These are phyloP conservation scores for Acinonyx jubatus DNA, from an alignment of 2,113 vertebrate species.

Conservation along the genomic window DNA sequence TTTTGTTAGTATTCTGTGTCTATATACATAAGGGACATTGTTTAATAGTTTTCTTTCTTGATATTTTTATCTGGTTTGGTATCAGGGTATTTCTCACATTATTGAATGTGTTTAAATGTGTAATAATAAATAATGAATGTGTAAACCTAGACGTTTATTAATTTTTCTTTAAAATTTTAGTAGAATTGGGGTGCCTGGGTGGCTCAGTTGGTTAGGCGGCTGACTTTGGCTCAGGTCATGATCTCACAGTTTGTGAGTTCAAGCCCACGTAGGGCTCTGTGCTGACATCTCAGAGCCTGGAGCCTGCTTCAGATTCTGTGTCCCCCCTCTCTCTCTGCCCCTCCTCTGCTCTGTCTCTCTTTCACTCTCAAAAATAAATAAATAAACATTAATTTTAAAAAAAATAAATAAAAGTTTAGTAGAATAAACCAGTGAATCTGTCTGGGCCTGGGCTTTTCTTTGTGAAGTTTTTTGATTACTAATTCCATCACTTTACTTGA, in stretches of 20 bases:
- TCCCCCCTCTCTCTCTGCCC: too few relatives aligned
- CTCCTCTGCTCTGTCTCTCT: background rate
- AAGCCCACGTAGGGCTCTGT: background rate
- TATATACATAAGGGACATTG: background rate
- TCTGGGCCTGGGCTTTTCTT: background rate
- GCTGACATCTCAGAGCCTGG: too few relatives aligned
- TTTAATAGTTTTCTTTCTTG: background rate
- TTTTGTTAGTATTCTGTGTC: background rate
- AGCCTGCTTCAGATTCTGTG: background rate
- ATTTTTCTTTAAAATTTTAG: background rate
- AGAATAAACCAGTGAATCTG: background rate
- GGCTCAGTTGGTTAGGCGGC: background rate
- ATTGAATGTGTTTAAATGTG: background rate
- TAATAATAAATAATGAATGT: too few relatives aligned
- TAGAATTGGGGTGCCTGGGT: background rate
- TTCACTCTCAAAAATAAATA: background rate
- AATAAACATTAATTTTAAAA: background rate
- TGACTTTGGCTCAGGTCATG: background rate
- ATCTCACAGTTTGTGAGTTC: background rate
- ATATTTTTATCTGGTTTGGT: background rate
- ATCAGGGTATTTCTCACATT: background rate
- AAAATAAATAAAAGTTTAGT: background rate
- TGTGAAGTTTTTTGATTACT: background rate
- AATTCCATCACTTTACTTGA: background rate
- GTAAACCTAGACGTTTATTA: background rate